These are phyloP conservation scores for Crossaster papposus DNA, from an alignment of 53 echinoderm and acorn worm species.

Conservation along the genomic window DNA sequence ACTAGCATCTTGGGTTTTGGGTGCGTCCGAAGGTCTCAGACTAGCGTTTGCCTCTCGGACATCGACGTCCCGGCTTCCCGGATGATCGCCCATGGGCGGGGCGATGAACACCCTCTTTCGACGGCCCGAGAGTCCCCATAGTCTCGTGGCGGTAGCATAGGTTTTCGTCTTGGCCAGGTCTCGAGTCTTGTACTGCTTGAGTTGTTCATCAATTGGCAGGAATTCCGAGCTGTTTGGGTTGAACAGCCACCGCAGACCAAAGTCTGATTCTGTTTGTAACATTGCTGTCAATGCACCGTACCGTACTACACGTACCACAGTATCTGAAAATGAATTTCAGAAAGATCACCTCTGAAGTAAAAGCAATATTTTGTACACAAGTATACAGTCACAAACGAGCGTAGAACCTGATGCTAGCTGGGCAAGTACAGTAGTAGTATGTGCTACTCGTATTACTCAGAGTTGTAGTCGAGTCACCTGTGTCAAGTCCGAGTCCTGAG, in stretches of 20 bases:
- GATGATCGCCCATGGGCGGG: constrained; percentile 75
- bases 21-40: constrained; percentile 53
- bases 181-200: constrained; percentile 84
- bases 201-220: constrained; percentile 88
- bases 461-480: no score
- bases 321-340: neutral
- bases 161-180: constrained; percentile 78
- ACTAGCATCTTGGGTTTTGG: neutral
- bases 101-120: constrained; percentile 74
- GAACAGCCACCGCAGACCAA: constrained; percentile 82
- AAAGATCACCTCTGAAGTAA: no score
- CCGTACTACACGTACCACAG: neutral
- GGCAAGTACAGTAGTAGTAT: no score
- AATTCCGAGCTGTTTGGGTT: constrained; percentile 83
- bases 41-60: constrained; percentile 49
- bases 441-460: no score
- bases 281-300: neutral
- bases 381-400: no score
- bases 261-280: constrained; percentile 68
- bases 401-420: no score
- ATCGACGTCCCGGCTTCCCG: constrained; percentile 58
- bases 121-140: constrained; percentile 73
- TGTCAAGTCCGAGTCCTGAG: no score
- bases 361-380: no score
- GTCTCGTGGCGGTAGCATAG: constrained; percentile 70